Evolutionary conservation across 2,113 vertebrate genomes (phyloP).

Genomic region (Lepus americanus): DNA sequence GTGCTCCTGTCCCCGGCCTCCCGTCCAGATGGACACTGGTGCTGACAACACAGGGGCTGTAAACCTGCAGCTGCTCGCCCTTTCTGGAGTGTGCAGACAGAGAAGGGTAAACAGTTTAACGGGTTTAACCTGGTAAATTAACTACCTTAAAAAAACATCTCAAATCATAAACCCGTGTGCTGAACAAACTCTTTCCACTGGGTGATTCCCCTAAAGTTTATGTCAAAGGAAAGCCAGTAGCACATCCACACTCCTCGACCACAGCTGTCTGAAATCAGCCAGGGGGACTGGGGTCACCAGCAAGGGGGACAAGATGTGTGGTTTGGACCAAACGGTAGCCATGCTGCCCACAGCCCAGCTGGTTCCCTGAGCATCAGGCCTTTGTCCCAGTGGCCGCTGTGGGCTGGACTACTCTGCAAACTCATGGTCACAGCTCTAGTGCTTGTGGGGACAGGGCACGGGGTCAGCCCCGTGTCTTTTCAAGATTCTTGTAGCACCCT

Average conservation of each 20-base stretch:
- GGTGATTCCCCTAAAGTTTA: neutral
- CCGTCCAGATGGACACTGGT: neutral
- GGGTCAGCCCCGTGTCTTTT: neutral
- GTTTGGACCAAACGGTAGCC: neutral
- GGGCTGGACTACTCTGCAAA: neutral
- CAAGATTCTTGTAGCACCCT: neutral
- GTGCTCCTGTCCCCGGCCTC: neutral
- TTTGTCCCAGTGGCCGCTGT: neutral
- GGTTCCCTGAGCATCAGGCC: neutral
- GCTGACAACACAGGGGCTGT: fast-evolving
- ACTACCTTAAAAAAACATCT: neutral
- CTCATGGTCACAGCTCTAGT: neutral
- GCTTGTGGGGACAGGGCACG: fast-evolving
- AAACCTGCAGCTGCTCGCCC: fast-evolving
- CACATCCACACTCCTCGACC: neutral
- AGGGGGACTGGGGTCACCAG: fast-evolving
- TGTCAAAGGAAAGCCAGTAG: neutral
- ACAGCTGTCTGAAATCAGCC: neutral
- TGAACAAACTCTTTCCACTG: neutral
- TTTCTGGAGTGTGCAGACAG: neutral
- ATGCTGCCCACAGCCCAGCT: fast-evolving
- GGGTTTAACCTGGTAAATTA: neutral
- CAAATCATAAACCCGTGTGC: neutral
- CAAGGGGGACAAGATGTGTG: fast-evolving
- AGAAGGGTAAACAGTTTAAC: neutral